Evolutionary conservation across 2,888 invertebrate species (phyloP).

Genomic region (Tridacna crocea): DNA sequence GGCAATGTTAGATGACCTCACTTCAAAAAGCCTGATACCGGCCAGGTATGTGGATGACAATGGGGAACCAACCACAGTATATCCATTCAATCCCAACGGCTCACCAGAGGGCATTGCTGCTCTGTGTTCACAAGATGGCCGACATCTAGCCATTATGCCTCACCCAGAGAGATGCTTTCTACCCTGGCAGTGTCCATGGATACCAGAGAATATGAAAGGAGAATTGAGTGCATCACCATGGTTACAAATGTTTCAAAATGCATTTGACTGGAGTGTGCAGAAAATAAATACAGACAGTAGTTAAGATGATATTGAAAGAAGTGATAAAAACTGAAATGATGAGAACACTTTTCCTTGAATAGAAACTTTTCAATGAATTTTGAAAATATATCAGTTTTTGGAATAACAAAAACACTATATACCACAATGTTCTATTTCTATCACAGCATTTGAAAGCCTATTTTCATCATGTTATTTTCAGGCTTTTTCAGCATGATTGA

Average conservation of each 20-base stretch:
- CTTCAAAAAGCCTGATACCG: slow-evolving; percentile 88
- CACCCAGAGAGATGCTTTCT: slow-evolving; percentile 97
- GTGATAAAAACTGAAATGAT: neutral
- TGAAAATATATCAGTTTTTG: neutral
- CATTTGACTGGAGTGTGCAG: slow-evolving; percentile 85
- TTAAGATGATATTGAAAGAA: neutral
- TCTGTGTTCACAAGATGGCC: slow-evolving; percentile 94
- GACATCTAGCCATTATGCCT: slow-evolving; percentile 99
- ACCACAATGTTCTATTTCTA: no score
- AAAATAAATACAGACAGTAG: slow-evolving; percentile 25
- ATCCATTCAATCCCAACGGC: slow-evolving; percentile 94
- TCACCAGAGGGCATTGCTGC: slow-evolving; percentile 92
- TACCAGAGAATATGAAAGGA: slow-evolving; percentile 72
- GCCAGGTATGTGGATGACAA: slow-evolving; percentile 93
- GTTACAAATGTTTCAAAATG: slow-evolving; percentile 96
- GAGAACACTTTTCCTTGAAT: neutral
- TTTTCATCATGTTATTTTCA: no score
- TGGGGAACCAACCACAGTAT: slow-evolving; percentile 87
- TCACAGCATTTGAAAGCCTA: no score
- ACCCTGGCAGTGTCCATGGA: slow-evolving; percentile 92
- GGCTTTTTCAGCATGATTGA: no score
- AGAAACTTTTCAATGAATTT: neutral
- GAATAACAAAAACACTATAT: no score
- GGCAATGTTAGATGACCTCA: slow-evolving; percentile 77
- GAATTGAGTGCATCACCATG: slow-evolving; percentile 90